These are phyloP conservation scores for Leptothorax acervorum DNA, from an alignment of 2,888 invertebrate species.

Conservation along the genomic window DNA sequence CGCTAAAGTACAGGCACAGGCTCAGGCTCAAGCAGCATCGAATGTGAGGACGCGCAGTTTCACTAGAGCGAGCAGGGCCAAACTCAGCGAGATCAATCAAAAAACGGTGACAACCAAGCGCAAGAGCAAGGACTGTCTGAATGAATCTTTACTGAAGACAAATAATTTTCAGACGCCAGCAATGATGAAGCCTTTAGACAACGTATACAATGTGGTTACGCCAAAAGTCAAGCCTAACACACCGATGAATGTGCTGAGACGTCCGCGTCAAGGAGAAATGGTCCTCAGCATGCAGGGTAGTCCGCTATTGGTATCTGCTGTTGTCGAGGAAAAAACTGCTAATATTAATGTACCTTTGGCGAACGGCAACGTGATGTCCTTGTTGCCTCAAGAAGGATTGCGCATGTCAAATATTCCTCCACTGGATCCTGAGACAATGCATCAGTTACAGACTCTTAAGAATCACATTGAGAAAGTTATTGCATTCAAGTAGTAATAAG, in stretches of 20 bases:
- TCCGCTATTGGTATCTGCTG: slow-evolving; percentile 88
- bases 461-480: slow-evolving; percentile 80
- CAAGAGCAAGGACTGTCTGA: slow-evolving; percentile 24
- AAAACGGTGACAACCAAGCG: slow-evolving; percentile 20
- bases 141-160: slow-evolving; percentile 38
- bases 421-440: slow-evolving; percentile 82
- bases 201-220: slow-evolving; percentile 76
- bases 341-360: slow-evolving; percentile 90
- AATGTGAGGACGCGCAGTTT: slow-evolving; percentile 66
- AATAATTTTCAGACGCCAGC: slow-evolving; percentile 78
- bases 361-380: slow-evolving; percentile 88
- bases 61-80: slow-evolving; percentile 67
- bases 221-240: slow-evolving; percentile 88
- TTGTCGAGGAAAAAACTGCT: slow-evolving; percentile 86
- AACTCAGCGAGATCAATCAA: slow-evolving; percentile 55
- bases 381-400: slow-evolving; percentile 87
- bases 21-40: neutral
- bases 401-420: slow-evolving; percentile 85
- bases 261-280: slow-evolving; percentile 89
- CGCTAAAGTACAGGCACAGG: slow-evolving; percentile 45
- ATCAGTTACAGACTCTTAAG: slow-evolving; percentile 79
- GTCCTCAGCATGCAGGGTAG: slow-evolving; percentile 90
- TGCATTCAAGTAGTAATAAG: slow-evolving; percentile 53
- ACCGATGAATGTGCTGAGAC: slow-evolving; percentile 88
- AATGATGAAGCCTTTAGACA: slow-evolving; percentile 28